These are phyloP conservation scores for Luffia ferchaultella DNA, from an alignment of 2,888 invertebrate genomes.

Conservation along the genomic window DNA sequence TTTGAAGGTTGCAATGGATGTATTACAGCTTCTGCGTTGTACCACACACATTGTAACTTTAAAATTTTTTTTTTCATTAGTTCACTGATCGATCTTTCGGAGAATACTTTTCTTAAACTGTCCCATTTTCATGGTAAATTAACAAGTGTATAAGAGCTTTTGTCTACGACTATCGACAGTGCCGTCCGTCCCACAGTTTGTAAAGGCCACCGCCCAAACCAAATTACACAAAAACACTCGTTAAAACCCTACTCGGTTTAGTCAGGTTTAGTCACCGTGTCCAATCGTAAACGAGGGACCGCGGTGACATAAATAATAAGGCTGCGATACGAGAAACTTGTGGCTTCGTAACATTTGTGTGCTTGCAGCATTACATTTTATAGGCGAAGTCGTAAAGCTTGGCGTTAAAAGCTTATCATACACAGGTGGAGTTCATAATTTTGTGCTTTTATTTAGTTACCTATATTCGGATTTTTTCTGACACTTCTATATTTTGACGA, in stretches of 20 bases:
- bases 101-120: background rate
- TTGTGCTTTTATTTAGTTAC: constrained; percentile 27
- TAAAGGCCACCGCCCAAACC: background rate
- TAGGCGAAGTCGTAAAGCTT: constrained; percentile 27
- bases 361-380: constrained; percentile 18
- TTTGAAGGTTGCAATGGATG: no score
- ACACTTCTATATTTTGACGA: no score
- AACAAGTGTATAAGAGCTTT: background rate
- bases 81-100: no score
- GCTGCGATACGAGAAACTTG: constrained; percentile 35
- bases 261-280: constrained; percentile 9
- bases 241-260: background rate
- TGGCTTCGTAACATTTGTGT: constrained; percentile 23
- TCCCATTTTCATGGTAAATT: background rate
- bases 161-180: background rate
- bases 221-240: background rate
- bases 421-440: constrained; percentile 30
- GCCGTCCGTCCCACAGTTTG: background rate
- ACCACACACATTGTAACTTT: no score
- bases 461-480: no score
- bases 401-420: constrained; percentile 31
- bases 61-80: no score
- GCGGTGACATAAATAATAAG: constrained; percentile 55
- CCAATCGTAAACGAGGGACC: constrained; percentile 35
- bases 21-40: no score